These are phyloP conservation scores for Pelochelys cantorii DNA, from an alignment of 2,797 vertebrate genomes.

Conservation along the genomic window DNA sequence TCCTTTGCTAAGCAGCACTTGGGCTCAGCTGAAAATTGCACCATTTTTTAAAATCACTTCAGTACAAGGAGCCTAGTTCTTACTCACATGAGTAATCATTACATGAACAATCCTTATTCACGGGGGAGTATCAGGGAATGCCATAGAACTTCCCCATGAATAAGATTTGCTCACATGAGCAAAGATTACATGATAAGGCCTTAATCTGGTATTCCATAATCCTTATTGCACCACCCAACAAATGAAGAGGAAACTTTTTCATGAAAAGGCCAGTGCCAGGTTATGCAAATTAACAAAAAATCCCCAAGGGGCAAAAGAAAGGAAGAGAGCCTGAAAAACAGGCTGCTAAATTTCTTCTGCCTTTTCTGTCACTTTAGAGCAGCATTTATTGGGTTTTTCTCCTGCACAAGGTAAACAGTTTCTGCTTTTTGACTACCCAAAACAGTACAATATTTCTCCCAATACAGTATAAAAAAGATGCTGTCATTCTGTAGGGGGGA, in stretches of 20 bases:
- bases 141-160: not conserved
- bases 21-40: constrained; percentile 54
- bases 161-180: constrained; percentile 32
- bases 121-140: constrained; percentile 20
- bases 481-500: not conserved
- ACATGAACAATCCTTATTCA: constrained; percentile 1
- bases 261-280: constrained; percentile 56
- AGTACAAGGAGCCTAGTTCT: not conserved
- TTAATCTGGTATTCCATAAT: constrained; percentile 56
- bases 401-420: constrained; percentile 55
- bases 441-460: not conserved
- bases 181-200: constrained; percentile 42
- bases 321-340: constrained; percentile 57
- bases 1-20: not conserved
- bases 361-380: constrained; percentile 71
- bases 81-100: not conserved
- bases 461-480: constrained; percentile 59
- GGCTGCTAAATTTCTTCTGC: constrained; percentile 65
- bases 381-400: constrained; percentile 70
- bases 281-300: constrained; percentile 64
- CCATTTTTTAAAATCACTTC: not conserved
- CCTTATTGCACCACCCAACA: constrained; percentile 64
- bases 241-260: constrained; percentile 68
- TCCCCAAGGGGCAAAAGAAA: constrained; percentile 36
- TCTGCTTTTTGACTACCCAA: constrained; percentile 1